Evolutionary conservation across 1,140 invertebrate genomes (phyloP), one percentile per base, ranked within the genome.

Genomic region (Drosophila asahinai): DNA sequence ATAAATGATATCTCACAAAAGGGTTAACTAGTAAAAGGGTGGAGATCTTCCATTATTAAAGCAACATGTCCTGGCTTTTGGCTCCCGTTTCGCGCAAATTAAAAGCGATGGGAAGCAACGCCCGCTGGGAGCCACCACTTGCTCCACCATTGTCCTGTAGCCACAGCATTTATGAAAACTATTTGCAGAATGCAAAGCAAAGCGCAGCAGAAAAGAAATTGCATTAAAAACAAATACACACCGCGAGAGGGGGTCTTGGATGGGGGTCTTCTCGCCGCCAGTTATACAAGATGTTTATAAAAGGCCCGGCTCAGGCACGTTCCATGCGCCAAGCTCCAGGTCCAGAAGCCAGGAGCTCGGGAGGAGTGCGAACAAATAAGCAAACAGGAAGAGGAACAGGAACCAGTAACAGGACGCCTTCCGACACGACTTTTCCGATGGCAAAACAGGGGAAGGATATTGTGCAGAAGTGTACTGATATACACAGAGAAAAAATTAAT

Each of bases 101-200:
- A 81, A 80, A 87, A 74, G 77, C 54, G 48, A 77, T 76, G 83
- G 67, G 33, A 64, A 52, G 43, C 57, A 51, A 60, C 52, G 60
- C 45, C 49, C 19, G 25, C 25, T 49, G 52, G 55, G 30, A 12
- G 22, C 17, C 45, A 40, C 19, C 17, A 17, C 45, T 40, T 36
- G 14, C 27, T 45, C n/a, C 30, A 15, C 49, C 66, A 80, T 82
- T 73, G 67, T 68, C 33, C 25, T 59, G 54, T 48, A 74, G 68
- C 64, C 78, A 36, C 71, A 76, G 47, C 54, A 70, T 81, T 84
- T 90, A 81, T 84, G 84, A 62, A 83, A 89, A 84, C 84, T 89
- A 87, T 87, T 87, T 87, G 65, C 80, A 58, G 72, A 73, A 77
- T 66, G 65, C 77, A 75, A 72, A 70, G 55, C 54, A 66, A 60